Conservation (phyloP, 2,888 invertebrate species). For the Xestoiulus laeticollis region DNA sequence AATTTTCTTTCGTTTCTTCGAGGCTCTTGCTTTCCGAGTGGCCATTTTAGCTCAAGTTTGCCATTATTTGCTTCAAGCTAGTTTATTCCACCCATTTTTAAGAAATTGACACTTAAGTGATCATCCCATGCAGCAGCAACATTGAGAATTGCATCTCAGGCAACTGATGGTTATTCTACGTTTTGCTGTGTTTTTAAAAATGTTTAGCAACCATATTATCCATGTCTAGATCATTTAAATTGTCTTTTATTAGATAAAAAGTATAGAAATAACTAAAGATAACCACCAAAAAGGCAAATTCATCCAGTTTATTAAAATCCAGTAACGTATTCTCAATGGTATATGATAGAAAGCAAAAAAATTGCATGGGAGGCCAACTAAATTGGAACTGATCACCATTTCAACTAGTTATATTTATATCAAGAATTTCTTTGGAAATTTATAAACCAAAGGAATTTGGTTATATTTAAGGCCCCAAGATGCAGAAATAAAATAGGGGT, state of each 20-base stretch:
- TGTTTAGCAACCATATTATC: no score
- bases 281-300: neutral
- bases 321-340: neutral
- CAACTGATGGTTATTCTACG: no score
- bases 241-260: neutral
- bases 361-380: neutral
- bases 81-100: no score
- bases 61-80: no score
- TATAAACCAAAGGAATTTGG: conserved; percentile 26
- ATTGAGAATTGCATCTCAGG: no score
- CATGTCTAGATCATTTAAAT: no score
- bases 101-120: no score
- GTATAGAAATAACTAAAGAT: neutral
- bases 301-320: conserved; percentile 19
- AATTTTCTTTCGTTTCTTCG: no score
- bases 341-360: neutral
- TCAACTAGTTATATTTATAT: conserved; percentile 9
- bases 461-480: conserved; percentile 17
- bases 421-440: neutral
- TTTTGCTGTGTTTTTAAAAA: no score
- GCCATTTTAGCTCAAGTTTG: no score
- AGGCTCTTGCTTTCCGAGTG: no score
- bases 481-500: neutral
- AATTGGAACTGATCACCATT: neutral
- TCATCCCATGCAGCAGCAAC: no score